phyloP scores from a whole-genome alignment of 1,140 invertebrate species.

The Polypedilum pembai region DNA sequence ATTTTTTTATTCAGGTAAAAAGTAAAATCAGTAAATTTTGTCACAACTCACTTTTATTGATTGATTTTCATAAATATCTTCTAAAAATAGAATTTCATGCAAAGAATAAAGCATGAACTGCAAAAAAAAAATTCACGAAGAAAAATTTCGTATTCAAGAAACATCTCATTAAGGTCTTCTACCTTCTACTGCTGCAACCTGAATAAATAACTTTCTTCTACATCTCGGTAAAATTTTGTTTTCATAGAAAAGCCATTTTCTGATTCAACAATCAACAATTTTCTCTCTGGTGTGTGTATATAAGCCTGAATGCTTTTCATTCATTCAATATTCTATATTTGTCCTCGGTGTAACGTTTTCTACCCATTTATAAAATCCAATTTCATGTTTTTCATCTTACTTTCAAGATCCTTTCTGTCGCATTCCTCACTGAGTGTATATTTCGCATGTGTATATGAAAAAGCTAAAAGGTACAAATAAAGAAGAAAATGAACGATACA shows the following conservation, averaged over 20 bases:
- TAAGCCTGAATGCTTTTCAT: not conserved
- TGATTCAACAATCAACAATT: slow-evolving; percentile 18
- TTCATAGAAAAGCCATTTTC: slow-evolving; percentile 12
- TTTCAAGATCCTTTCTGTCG: not conserved
- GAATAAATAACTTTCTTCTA: not conserved
- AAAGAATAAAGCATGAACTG: too few species aligned
- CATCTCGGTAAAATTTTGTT: not conserved
- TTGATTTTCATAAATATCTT: too few species aligned
- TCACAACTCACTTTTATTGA: too few species aligned
- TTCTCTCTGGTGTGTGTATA: not conserved
- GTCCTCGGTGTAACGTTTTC: not conserved
- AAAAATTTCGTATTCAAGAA: too few species aligned
- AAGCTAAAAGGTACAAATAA: not conserved
- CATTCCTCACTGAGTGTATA: not conserved
- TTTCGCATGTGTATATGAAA: too few species aligned
- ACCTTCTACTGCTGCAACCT: too few species aligned
- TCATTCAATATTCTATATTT: not conserved
- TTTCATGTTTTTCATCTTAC: slow-evolving; percentile 10
- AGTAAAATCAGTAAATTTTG: too few species aligned
- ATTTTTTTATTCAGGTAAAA: too few species aligned
- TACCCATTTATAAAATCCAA: slow-evolving; percentile 5
- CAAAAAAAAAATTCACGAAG: too few species aligned
- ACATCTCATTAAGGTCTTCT: too few species aligned
- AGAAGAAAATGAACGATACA: not conserved
- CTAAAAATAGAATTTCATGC: too few species aligned